Base-by-base conservation (phyloP, 2,113 vertebrate genomes). In the Crocuta crocuta region DNA sequence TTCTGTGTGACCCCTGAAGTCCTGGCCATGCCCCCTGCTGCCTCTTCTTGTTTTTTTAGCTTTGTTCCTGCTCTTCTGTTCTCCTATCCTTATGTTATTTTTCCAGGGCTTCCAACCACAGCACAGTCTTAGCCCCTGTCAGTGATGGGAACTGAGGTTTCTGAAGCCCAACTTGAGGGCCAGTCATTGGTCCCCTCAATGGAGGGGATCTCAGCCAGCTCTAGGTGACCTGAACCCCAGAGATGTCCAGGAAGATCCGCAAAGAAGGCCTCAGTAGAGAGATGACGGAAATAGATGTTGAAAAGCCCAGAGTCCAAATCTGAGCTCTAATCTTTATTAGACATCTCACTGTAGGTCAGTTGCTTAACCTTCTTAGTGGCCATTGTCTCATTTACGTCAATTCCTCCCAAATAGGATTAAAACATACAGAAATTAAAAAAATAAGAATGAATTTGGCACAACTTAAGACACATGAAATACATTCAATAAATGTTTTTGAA, bases 11-110 rank as follows among this genome's bases (percentile, higher is more conserved):
- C 19, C 87, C 23, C 4, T 17, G 5, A 61, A 55, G 21, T 48
- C 81, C 11, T 35, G 50, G 33, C 39, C 68, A 2, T 31, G 31
- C 11, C 12, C 21, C 28, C 26, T 55, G 50, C 58, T 71, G 61
- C 33, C 24, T 3, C 4, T 13, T 21, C 79, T 58, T 35, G 23
- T 5, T 45, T 11, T 13, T 28, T 50, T 0, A 6, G 17, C 68
- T 39, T 3, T 11, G 2, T 5, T 45, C 39, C 55, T 31, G 6
- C 9, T 7, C n/a, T 5, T 1, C 9, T 19, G 28, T 28, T 50
- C 43, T 66, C 71, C 7, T 45, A 0, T 7, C 8, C 9, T 19
- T 79, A 53, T 17, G 28, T 48, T 39, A 35, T 50, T 43, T 43
- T 91, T 16, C 24, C 10, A 1, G 6, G 39, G 7, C 26, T 68